Base-by-base conservation (phyloP, 2,113 vertebrate species). In the Synchiropus splendidus region DNA sequence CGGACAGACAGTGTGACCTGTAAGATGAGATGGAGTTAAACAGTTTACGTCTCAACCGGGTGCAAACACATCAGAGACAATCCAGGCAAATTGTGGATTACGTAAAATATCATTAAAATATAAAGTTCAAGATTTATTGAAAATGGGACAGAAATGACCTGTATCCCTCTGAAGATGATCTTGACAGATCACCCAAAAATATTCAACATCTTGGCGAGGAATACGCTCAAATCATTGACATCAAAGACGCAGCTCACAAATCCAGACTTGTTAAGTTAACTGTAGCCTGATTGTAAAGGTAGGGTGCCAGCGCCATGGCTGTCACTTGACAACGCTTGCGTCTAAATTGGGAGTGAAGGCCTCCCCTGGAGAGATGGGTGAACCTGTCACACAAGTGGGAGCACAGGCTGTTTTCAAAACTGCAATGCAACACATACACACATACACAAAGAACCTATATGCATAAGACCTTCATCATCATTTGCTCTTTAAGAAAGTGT, bases 211-310 rank as follows among this genome's bases (percentile, higher is more conserved):
- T 61, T 51, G 1, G 33, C 36, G 21, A 57, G 58, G 58, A 58
- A 57, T 42, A 67, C 46, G 67, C 54, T 74, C 57, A 71, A 65
- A 80, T 73, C 74, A 70, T 53, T 70, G 42, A 67, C 74, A 76
- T 83, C 76, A 79, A 80, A 78, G 68, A 42, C 16, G 51, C 54
- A 59, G 67, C 74, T 70, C 70, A 52, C 66, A 57, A 40, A 76
- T 83, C 58, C 43, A 73, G 73, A 72, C 75, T 74, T 80, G 80
- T 80, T 83, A 80, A 78, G 78, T 79, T 79, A 80, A 80, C 80
- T 72, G 76, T 70, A 67, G 65, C 67, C 62, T 49, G 47, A 64
- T 68, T 48, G 54, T 61, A 64, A 71, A 76, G 68, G 74, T 66
- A 70, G 68, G 64, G 64, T 72, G 75, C 67, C 67, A 33, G 42